Evolutionary conservation across 2,888 invertebrate species (phyloP).

Genomic region (Sesia bembeciformis): DNA sequence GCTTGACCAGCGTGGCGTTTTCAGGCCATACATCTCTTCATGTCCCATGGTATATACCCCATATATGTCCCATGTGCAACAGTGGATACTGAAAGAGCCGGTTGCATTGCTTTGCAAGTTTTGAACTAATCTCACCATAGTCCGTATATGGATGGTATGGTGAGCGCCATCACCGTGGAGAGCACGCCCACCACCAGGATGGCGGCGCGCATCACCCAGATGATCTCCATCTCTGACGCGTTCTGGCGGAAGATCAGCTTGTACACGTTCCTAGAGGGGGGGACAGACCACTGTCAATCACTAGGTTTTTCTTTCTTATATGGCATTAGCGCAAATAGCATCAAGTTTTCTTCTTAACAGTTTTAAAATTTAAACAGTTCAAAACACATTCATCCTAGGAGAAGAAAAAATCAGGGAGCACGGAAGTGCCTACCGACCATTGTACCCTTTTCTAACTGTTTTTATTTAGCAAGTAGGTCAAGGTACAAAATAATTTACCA

Average conservation of each 20-base stretch:
- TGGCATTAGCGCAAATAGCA: not conserved
- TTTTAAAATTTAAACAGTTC: too few relatives aligned
- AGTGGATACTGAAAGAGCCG: not conserved
- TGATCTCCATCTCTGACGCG: constrained; percentile 98
- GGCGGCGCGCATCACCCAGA: constrained; percentile 94
- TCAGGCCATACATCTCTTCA: too few relatives aligned
- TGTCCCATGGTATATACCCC: not conserved
- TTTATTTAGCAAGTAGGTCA: too few relatives aligned
- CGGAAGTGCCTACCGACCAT: too few relatives aligned
- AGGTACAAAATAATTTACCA: too few relatives aligned
- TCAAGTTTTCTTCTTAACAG: too few relatives aligned
- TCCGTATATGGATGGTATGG: constrained; percentile 97
- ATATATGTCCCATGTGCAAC: not conserved
- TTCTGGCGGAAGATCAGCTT: constrained; percentile 96
- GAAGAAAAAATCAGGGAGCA: too few relatives aligned
- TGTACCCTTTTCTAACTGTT: too few relatives aligned
- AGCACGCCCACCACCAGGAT: constrained; percentile 94
- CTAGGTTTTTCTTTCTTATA: not conserved
- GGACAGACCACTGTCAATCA: not conserved
- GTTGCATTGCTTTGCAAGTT: not conserved
- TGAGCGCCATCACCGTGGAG: constrained; percentile 96
- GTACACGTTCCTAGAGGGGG: constrained; percentile 88
- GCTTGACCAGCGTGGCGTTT: too few relatives aligned
- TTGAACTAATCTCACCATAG: constrained; percentile 81
- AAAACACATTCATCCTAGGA: too few relatives aligned